These are phyloP conservation scores for Suncus etruscus DNA, from an alignment of 2,113 vertebrate genomes.

Conservation along the genomic window DNA sequence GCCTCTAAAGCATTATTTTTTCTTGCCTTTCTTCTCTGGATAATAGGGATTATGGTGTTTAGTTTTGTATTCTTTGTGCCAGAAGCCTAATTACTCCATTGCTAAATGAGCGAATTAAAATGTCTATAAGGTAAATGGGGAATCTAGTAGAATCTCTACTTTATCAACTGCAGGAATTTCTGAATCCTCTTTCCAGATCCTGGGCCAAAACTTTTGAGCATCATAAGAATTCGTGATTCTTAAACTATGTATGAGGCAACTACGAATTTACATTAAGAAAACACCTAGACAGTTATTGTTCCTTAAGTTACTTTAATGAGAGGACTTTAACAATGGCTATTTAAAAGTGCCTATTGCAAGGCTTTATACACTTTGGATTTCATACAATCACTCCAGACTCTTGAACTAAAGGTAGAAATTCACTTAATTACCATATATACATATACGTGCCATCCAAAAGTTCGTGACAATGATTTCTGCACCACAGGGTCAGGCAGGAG, in stretches of 20 bases:
- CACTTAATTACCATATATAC: conserved; percentile 22
- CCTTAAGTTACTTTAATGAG: neutral
- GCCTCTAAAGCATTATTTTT: neutral
- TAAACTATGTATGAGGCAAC: neutral
- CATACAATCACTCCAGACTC: conserved; percentile 14
- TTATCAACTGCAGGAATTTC: neutral
- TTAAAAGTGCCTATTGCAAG: neutral
- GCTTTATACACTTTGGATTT: conserved; percentile 34
- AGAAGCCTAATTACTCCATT: conserved; percentile 36
- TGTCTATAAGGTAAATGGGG: neutral
- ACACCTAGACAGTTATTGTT: neutral
- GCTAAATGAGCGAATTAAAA: conserved; percentile 34
- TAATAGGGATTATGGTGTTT: conserved; percentile 26
- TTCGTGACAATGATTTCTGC: conserved; percentile 38
- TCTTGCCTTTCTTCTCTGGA: conserved; percentile 34
- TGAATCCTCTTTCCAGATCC: neutral
- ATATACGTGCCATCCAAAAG: conserved; percentile 8
- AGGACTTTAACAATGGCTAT: neutral
- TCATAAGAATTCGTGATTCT: neutral
- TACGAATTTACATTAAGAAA: neutral
- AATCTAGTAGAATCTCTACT: conserved; percentile 28
- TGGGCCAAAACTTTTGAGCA: no score
- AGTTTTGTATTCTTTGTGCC: neutral
- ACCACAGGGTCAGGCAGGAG: neutral
- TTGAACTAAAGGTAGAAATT: conserved; percentile 42